Evolutionary conservation across 2,797 vertebrate species (phyloP), one percentile per base, ranked within the genome.

Genomic region (Clangula hyemalis): DNA sequence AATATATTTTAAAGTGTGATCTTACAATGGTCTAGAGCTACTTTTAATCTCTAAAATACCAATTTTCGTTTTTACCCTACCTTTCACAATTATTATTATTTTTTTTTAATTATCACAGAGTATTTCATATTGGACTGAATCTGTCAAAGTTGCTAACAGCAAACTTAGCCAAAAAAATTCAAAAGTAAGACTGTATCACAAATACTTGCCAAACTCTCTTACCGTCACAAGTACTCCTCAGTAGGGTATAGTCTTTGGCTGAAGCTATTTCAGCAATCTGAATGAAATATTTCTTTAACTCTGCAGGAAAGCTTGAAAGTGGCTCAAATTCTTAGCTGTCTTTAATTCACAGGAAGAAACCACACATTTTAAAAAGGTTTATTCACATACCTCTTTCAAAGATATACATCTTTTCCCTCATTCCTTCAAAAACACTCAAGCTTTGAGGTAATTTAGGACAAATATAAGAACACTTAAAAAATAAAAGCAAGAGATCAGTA

Each of bases 381-480:
- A 98, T 97, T 98, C 83, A 95, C 87, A 71, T 11, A 77, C 64
- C 89, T 97, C 77, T 91, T 96, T 49, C 85, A 92, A 93, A 92
- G 77, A 96, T 69, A 95, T 68, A 96, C 68, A 94, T 94, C 76
- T 94, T 53, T 28, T 84, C 51, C 83, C 89, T 78, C 65, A 62
- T 65, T 94, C 95, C 91, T 74, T 96, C 87, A 96, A 97, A 93
- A 75, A 95, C 58, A 88, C 51, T 71, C 94, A 74, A 91, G 74
- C 71, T 94, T 74, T 96, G 97, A 98, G 96, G 97, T 97, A 98
- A 85, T 90, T 93, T 81, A 92, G 69, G 60, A 68, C 60, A 92
- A 71, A 93, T 22, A 60, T 47, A 96, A 84, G 91, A 84, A 85
- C 47, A 93, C 88, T 93, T 30, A 89, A 94, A 87, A 95, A 87